Evolutionary conservation across 2,888 invertebrate species (phyloP), one percentile per base, ranked within the genome.

Genomic region (Esperia sulphurella): DNA sequence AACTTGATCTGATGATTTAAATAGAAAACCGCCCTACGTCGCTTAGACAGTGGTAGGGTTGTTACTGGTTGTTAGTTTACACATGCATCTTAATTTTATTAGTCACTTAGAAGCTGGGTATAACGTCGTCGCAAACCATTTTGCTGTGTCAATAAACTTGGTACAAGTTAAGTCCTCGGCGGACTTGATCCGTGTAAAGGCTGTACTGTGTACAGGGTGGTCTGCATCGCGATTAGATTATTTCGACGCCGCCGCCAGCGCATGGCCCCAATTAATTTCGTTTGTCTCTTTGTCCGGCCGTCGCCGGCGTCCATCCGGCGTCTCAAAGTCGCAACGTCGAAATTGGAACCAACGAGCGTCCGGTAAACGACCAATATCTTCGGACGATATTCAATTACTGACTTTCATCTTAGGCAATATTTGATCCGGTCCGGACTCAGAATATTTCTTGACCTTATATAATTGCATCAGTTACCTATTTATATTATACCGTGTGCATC

Each of bases 211-310:
- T 63, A 65, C 57, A 62, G 65, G 59, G 58, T 53, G 63, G 59
- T 43, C 48, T 40, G 49, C 54, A 51, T 57, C 60, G 59, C 61
- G 72, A 87, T 87, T 86, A 75, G 77, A 83, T 86, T 87, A 86
- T 68, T 73, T 71, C 75, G 65, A 55, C 61, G 75, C 77, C 76
- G 79, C 72, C 75, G 65, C 56, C 61, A 75, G 78, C 76, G 79
- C 74, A 84, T 83, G 80, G 73, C 75, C 79, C 65, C 77, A 81
- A 87, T 86, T 87, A 88, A 86, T 83, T 83, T 87, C 79, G 83
- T 87, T 84, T 84, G 83, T 83, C 73, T 82, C 83, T 85, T 81
- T 80, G 85, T 79, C 73, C 70, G 67, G 63, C 2, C 71, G 57
- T 59, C 63, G 59, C 58, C 48, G 47, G 55, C 59, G 37, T 29